Conservation (phyloP, 23 tunicate genomes). For the Botrylloides violaceus region DNA sequence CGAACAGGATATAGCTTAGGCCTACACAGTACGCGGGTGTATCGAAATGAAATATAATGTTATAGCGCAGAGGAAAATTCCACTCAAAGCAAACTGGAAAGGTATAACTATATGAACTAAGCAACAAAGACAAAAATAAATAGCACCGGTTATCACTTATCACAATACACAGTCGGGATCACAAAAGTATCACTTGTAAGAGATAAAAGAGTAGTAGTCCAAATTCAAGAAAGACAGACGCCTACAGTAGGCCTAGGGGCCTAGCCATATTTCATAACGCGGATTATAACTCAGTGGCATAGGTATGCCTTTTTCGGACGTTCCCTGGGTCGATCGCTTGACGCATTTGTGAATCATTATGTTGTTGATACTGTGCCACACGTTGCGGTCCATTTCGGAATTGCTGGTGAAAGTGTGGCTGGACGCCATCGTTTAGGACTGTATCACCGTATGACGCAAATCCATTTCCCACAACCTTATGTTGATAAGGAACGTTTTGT, state of each 20-base stretch:
- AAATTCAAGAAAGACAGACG: no score
- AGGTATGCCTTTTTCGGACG: neutral
- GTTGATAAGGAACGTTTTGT: neutral
- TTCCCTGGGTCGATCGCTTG: neutral
- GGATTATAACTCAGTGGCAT: neutral
- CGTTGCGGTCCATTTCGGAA: neutral
- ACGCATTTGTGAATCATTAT: neutral
- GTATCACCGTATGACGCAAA: neutral
- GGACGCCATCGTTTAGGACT: neutral
- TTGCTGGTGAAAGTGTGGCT: neutral
- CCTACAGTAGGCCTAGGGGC: no score
- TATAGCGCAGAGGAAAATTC: no score
- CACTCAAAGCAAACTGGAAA: no score
- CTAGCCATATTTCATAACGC: no score
- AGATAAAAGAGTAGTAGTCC: no score
- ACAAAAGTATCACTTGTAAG: neutral
- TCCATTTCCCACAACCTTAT: neutral
- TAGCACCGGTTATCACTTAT: neutral
- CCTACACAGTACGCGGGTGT: no score
- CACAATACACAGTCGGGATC: neutral
- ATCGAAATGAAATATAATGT: no score
- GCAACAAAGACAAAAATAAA: neutral
- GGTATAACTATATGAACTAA: neutral
- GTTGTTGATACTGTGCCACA: neutral
- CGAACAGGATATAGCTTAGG: no score